These are phyloP conservation scores for Drosophila kurseongensis DNA, from an alignment of 1,140 invertebrate species.

Conservation along the genomic window DNA sequence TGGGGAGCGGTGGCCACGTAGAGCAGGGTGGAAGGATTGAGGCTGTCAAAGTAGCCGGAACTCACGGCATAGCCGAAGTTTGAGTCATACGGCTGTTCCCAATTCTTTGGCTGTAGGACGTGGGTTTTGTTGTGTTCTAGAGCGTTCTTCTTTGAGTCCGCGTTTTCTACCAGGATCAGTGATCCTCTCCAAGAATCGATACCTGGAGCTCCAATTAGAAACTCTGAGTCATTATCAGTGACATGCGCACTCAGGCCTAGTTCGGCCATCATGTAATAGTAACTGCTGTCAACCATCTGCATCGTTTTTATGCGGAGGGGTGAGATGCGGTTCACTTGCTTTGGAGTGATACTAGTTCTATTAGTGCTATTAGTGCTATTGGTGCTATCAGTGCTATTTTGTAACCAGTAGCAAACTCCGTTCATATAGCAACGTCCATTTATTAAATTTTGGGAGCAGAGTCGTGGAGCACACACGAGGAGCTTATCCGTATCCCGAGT, in stretches of 20 bases:
- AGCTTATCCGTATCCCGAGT: constrained; percentile 70
- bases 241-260: constrained; percentile 86
- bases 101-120: constrained; percentile 59
- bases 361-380: constrained; percentile 58
- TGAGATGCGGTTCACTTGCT: constrained; percentile 63
- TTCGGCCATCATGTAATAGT: constrained; percentile 86
- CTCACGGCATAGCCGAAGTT: constrained; percentile 81
- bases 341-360: constrained; percentile 52
- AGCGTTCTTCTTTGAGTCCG: constrained; percentile 38
- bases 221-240: constrained; percentile 82
- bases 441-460: constrained; percentile 53
- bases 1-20: constrained; percentile 82
- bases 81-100: constrained; percentile 65
- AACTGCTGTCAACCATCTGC: constrained; percentile 57
- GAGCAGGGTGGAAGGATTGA: constrained; percentile 48
- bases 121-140: constrained; percentile 35
- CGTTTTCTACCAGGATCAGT: constrained; percentile 57
- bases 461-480: constrained; percentile 77
- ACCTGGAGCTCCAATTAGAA: constrained; percentile 87
- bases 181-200: constrained; percentile 86
- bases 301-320: constrained; percentile 58
- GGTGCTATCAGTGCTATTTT: constrained; percentile 58
- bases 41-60: constrained; percentile 77
- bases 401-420: constrained; percentile 85
- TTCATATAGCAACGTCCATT: constrained; percentile 72